Evolutionary conservation across 2,888 invertebrate genomes (phyloP).

Genomic region (Romanomermis culicivorax): DNA sequence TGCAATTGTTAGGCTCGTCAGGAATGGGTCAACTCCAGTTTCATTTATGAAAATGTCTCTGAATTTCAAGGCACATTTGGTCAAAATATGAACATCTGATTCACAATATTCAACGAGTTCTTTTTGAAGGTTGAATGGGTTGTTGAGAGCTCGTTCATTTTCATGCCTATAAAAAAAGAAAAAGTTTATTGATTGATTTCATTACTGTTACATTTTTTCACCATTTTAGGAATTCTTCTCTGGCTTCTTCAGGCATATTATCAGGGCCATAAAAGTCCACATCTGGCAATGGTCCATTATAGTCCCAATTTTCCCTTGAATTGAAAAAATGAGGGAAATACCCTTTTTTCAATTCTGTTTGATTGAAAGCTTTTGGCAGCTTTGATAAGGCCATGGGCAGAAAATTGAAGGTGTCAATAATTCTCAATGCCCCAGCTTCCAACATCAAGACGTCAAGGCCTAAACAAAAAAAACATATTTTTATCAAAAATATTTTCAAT

Average conservation of each 20-base stretch:
- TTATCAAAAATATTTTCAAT: too few species aligned
- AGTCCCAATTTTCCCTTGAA: neutral
- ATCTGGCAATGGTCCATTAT: neutral
- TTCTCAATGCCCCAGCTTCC: neutral
- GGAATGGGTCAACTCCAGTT: constrained; percentile 12
- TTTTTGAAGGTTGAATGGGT: constrained; percentile 14
- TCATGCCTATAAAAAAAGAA: neutral
- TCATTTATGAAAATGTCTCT: constrained; percentile 2
- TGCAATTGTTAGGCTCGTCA: constrained; percentile 13
- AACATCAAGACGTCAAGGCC: neutral
- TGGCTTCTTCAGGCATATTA: neutral
- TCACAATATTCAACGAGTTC: constrained; percentile 15
- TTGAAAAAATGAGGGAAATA: neutral
- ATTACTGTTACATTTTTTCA: neutral
- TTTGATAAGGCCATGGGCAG: neutral
- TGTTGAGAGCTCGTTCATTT: neutral
- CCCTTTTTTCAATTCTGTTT: neutral
- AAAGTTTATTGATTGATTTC: neutral
- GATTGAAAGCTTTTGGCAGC: neutral
- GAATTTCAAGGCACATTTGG: constrained; percentile 10
- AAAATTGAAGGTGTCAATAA: neutral
- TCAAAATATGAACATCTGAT: constrained; percentile 13
- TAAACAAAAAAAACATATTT: neutral
- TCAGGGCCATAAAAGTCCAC: neutral
- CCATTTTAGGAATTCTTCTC: neutral